phyloP scores from a whole-genome alignment of 2,113 vertebrate genomes.

The Galeopterus variegatus region DNA sequence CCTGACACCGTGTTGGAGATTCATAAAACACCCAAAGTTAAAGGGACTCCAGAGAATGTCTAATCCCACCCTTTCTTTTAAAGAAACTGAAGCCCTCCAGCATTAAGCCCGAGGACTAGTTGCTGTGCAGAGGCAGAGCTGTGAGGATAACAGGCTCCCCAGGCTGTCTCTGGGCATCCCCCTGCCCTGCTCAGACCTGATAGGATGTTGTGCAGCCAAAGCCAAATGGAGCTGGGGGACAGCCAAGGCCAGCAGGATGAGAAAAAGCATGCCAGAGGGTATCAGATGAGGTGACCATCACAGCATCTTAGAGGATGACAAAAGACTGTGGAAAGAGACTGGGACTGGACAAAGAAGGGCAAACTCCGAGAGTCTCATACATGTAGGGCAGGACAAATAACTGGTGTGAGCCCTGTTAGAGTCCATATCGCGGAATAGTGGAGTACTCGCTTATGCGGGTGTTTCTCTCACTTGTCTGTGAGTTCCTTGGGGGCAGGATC shows the following conservation, averaged over 20 bases:
- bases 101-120: background rate
- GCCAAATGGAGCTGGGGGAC: background rate
- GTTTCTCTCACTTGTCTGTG: background rate
- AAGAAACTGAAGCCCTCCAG: background rate
- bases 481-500: background rate
- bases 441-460: background rate
- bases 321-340: background rate
- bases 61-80: background rate
- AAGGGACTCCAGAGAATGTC: background rate
- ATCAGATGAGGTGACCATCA: constrained; percentile 12
- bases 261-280: background rate
- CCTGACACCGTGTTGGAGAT: background rate
- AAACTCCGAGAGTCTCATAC: background rate
- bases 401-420: fast-evolving
- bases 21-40: background rate
- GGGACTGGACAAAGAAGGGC: background rate
- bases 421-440: fast-evolving
- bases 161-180: background rate
- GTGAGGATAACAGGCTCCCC: background rate
- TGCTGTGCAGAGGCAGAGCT: background rate
- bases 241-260: constrained; percentile 9
- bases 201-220: background rate
- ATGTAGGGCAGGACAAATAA: background rate
- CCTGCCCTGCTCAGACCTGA: background rate
- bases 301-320: background rate